Evolutionary conservation across 92 coral and sea anemone species (phyloP).

Genomic region (Parazoanthus swiftii): DNA sequence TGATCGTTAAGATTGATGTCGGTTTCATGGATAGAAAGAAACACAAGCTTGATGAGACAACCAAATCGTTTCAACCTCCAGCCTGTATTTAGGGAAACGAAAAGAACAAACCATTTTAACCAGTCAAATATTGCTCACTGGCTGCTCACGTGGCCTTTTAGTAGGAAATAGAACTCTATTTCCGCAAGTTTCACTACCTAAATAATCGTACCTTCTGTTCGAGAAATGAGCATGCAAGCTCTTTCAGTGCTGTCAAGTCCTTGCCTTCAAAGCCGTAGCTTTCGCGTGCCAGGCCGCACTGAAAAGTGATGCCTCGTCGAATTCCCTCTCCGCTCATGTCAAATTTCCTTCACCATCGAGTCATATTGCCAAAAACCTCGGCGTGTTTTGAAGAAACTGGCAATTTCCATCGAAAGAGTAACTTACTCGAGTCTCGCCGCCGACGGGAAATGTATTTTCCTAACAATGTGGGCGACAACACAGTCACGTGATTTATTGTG

Average conservation of each 20-base stretch:
- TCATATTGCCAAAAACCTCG: constrained; percentile 23
- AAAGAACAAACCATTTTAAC: not conserved
- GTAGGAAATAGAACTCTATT: constrained; percentile 34
- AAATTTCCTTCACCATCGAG: constrained; percentile 47
- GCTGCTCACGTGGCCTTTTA: constrained; percentile 32
- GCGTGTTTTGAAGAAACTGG: constrained; percentile 19
- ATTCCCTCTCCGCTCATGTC: constrained; percentile 70
- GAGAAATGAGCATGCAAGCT: constrained; percentile 96
- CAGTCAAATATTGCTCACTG: constrained; percentile 25
- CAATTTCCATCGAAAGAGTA: constrained; percentile 25
- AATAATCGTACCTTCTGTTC: constrained; percentile 87
- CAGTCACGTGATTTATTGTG: constrained; percentile 78
- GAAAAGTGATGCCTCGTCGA: constrained; percentile 89
- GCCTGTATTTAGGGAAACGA: constrained; percentile 7
- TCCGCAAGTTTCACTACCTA: constrained; percentile 42
- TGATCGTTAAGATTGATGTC: constrained; percentile 1
- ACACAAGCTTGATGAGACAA: not conserved
- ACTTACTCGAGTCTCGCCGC: constrained; percentile 34
- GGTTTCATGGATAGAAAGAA: not conserved
- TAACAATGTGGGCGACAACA: constrained; percentile 88
- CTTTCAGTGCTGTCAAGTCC: constrained; percentile 82
- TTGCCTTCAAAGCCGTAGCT: constrained; percentile 96
- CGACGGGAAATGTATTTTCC: constrained; percentile 79
- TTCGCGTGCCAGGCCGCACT: constrained; percentile 97
- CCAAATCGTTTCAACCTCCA: not conserved